Conservation (phyloP, 2,888 invertebrate species). For the Xylota sylvarum region DNA sequence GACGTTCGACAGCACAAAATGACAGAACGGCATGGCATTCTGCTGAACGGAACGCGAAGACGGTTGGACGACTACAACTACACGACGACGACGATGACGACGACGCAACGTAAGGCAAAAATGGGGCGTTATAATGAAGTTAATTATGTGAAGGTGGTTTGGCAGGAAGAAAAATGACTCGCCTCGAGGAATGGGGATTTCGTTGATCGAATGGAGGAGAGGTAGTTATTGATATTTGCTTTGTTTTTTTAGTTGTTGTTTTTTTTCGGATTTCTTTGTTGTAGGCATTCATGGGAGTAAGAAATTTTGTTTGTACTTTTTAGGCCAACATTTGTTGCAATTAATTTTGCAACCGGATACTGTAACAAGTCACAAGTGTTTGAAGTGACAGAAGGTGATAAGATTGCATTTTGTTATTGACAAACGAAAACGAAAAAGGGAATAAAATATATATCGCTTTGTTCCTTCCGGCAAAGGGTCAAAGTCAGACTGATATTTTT, state of each 20-base stretch:
- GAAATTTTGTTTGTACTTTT: not conserved
- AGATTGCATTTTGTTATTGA: conserved; percentile 41
- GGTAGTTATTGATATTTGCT: conserved; percentile 60
- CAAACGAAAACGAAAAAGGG: not conserved
- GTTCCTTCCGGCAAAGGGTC: conserved; percentile 45
- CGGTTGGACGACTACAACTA: not conserved
- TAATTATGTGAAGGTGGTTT: conserved; percentile 77
- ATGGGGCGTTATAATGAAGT: conserved; percentile 77
- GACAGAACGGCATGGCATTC: conserved; percentile 57
- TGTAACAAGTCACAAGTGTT: conserved; percentile 32
- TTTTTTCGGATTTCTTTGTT: conserved; percentile 4
- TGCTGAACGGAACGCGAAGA: conserved; percentile 1
- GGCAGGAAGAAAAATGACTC: conserved; percentile 72
- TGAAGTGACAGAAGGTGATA: conserved; percentile 55
- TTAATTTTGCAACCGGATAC: conserved; percentile 10
- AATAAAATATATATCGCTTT: conserved; percentile 9
- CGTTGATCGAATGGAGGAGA: conserved; percentile 14
- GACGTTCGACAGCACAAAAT: conserved; percentile 53
- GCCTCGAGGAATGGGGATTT: conserved; percentile 61
- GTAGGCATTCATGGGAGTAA: not conserved
- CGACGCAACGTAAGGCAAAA: conserved; percentile 50
- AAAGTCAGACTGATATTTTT: conserved; percentile 22
- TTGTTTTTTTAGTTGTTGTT: conserved; percentile 38
- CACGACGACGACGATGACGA: conserved; percentile 12
- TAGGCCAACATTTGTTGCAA: not conserved